Conservation (phyloP, 2,113 vertebrate species). For the Daubentonia madagascariensis region DNA sequence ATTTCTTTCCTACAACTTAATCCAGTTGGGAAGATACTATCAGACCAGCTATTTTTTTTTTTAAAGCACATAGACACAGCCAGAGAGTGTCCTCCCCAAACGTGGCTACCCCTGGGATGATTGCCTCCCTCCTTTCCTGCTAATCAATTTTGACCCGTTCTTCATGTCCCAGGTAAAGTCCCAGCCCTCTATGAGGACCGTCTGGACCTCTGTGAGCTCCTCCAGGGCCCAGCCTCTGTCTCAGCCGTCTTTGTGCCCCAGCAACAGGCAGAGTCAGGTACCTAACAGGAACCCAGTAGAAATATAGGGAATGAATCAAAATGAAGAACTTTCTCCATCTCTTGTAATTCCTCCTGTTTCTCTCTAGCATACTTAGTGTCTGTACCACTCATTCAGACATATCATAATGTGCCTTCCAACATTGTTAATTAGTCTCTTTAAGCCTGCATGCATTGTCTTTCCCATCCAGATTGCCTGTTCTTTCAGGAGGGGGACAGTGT, state of each 20-base stretch:
- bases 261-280: not conserved
- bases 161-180: not conserved
- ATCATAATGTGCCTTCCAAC: too few relatives aligned
- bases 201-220: not conserved
- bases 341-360: not conserved
- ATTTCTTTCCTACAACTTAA: not conserved
- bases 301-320: not conserved
- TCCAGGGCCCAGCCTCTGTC: not conserved
- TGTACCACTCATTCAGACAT: not conserved
- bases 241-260: not conserved
- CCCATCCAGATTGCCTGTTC: not conserved
- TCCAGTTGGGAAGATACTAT: not conserved
- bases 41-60: not conserved
- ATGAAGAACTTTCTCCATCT: not conserved
- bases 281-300: not conserved
- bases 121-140: not conserved
- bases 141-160: not conserved
- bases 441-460: not conserved
- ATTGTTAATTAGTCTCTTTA: not conserved
- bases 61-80: not conserved
- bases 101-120: not conserved
- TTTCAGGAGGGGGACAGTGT: not conserved
- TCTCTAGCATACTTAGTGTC: not conserved
- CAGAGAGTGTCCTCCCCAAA: not conserved
- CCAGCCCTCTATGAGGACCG: not conserved